These are phyloP conservation scores for Oncopodura yosiiana DNA, from an alignment of 1,140 invertebrate genomes.

Conservation along the genomic window DNA sequence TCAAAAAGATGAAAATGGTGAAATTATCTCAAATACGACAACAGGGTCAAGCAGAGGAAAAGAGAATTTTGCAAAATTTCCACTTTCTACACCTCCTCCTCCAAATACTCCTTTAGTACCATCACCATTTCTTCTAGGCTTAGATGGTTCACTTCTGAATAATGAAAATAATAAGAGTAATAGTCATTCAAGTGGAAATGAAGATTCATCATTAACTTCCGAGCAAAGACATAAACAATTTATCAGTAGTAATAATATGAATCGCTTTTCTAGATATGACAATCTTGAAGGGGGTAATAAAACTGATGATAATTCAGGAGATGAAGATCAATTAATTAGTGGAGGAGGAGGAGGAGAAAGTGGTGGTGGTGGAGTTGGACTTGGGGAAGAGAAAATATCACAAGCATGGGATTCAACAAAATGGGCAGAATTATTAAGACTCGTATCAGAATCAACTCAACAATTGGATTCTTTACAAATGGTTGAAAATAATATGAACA, in stretches of 20 bases:
- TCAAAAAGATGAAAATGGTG: slow-evolving; percentile 14
- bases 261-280: slow-evolving; percentile 34
- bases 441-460: slow-evolving; percentile 32
- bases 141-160: background rate
- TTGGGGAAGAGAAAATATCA: slow-evolving; percentile 31
- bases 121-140: background rate
- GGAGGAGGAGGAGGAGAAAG: background rate
- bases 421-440: slow-evolving; percentile 29
- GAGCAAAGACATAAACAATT: no score
- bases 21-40: background rate
- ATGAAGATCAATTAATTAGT: slow-evolving; percentile 13
- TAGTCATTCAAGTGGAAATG: background rate
- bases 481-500: slow-evolving; percentile 11
- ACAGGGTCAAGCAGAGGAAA: slow-evolving; percentile 2
- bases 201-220: no score
- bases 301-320: slow-evolving; percentile 13
- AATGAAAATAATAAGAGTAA: background rate
- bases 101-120: slow-evolving; percentile 1
- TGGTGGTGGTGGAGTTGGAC: no score
- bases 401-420: slow-evolving; percentile 33
- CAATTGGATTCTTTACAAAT: slow-evolving; percentile 32
- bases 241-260: slow-evolving; percentile 11
- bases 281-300: slow-evolving; percentile 28
- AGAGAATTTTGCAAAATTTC: background rate
- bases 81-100: slow-evolving; percentile 3